A percentile compares a stretch with the other conserved stretches of the same genome.
Conservation (phyloP, 1,140 invertebrate species). For the Zeugodacus cucurbitae region DNA sequence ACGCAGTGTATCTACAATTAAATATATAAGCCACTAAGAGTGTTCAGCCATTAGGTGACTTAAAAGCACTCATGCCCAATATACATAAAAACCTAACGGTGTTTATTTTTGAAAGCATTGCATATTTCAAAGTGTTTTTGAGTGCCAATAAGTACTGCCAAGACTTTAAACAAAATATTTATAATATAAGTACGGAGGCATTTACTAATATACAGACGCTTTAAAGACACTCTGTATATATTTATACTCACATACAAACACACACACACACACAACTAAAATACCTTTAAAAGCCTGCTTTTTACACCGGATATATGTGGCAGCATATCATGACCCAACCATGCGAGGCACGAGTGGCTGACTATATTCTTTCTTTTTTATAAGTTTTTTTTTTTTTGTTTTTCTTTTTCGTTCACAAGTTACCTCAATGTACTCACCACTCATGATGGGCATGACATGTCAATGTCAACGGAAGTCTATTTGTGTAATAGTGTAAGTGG, state of each 20-base stretch:
- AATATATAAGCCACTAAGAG: background rate
- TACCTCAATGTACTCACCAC: background rate
- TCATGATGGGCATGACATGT: background rate
- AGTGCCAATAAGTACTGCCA: background rate
- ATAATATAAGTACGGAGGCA: background rate
- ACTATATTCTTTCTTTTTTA: too few species aligned
- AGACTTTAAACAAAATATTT: background rate
- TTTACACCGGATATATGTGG: background rate
- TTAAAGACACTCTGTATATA: background rate
- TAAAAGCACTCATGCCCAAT: background rate
- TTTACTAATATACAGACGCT: background rate
- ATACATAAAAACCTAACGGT: background rate
- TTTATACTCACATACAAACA: background rate
- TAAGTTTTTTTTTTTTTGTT: background rate
- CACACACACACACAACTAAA: background rate
- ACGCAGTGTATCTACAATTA: background rate
- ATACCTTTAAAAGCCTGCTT: background rate
- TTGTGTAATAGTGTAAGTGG: slow-evolving; percentile 22
- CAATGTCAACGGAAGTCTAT: slow-evolving; percentile 32
- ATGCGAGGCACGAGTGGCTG: background rate
- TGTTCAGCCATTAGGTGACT: background rate
- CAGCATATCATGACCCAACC: background rate
- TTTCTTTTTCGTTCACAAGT: background rate
- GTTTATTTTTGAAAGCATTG: background rate
- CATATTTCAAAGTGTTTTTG: background rate